Evolutionary conservation across 2,888 invertebrate species (phyloP), one percentile per base, ranked within the genome.

Genomic region (Linyphia triangularis): DNA sequence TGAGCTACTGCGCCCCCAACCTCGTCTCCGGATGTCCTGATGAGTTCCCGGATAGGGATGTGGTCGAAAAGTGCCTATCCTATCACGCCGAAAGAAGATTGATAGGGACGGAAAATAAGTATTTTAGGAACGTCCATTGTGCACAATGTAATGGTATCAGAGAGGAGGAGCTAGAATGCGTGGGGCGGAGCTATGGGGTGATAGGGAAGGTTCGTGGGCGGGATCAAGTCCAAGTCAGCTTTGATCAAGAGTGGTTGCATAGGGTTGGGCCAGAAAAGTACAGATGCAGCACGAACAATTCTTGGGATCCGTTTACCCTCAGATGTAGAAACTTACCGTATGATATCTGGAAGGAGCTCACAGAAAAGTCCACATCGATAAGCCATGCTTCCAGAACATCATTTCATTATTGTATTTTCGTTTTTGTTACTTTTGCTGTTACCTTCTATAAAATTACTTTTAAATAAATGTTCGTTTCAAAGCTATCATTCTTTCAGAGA

Each of bases 71-170:
- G 26, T 86, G 85, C 57, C 19, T 19, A 0, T 9, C 57, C 16
- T 79, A 79, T 22, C 77, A 79, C 28, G 85, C 69, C 1, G 85
- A 86, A 40, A 51, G 85, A 1, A 79, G 67, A n/a, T 26, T 30
- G n/a, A 86, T 79, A 19, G 57, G 51, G 10, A 28, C 70, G 1
- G 40, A 57, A 9, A 22, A 19, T 0, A 7, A 51, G 16, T 79
- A 79, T 33, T 86, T 40, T 65, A 72, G 61, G 37, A 86, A 86
- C 33, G 37, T 43, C 43, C 79, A 86, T 24, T 86, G 85, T 26
- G 85, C 85, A 30, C 30, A 67, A 24, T 86, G 85, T 19, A 79
- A 86, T 24, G 79, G 65, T 0, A 22, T 57, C 1, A 19, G 33
- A 26, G 24, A 72, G 19, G 72, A 73, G 10, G 65, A 86, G 5